phyloP scores from a whole-genome alignment of 2,888 invertebrate species.

The Agriopis aurantiaria region DNA sequence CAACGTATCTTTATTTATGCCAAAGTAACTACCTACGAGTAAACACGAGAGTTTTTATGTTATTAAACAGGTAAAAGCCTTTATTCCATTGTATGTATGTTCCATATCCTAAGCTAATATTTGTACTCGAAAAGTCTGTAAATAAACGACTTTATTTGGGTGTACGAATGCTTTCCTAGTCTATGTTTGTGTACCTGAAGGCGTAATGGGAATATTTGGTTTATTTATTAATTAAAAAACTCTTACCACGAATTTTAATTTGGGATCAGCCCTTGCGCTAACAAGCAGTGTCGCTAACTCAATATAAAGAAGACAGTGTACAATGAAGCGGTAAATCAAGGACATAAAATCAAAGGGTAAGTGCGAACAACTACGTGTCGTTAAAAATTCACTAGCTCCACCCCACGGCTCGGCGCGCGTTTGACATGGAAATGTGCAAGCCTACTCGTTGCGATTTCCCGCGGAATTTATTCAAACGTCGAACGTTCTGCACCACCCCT shows the following conservation, averaged over 20 bases:
- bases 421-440: constrained; percentile 82
- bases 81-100: neutral
- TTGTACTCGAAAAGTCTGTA: constrained; percentile 1
- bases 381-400: constrained; percentile 76
- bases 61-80: neutral
- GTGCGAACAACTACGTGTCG: constrained; percentile 53
- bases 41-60: neutral
- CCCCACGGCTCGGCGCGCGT: constrained; percentile 59
- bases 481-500: constrained; percentile 47
- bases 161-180: neutral
- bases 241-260: neutral
- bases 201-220: neutral
- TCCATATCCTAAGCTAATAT: constrained; percentile 6
- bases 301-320: constrained; percentile 13
- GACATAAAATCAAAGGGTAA: constrained; percentile 31
- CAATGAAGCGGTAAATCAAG: constrained; percentile 15
- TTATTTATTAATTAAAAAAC: too few species aligned
- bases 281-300: neutral
- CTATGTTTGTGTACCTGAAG: neutral
- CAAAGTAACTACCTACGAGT: neutral
- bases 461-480: constrained; percentile 73
- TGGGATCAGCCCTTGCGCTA: neutral
- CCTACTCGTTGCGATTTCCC: constrained; percentile 68
- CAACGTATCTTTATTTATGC: neutral
- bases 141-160: neutral